phyloP scores from a whole-genome alignment of 2,113 vertebrate genomes.

The Nestor notabilis region DNA sequence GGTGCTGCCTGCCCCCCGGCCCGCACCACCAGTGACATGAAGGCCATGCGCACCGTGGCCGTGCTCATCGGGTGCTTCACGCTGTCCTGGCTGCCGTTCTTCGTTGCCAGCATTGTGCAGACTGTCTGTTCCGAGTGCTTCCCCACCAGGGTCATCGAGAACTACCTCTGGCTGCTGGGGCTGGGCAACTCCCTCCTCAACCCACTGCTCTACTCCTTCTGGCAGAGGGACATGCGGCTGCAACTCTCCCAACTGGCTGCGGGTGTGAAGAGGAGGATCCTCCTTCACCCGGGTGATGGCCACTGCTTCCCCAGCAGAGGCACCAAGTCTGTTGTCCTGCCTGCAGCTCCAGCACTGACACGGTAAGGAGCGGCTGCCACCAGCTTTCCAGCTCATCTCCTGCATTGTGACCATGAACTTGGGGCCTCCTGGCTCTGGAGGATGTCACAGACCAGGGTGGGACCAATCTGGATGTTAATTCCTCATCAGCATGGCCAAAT shows the following conservation, averaged over 20 bases:
- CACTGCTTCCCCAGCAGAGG: neutral
- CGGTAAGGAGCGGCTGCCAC: neutral
- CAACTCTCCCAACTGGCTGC: slow-evolving; percentile 79
- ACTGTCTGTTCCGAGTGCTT: slow-evolving; percentile 75
- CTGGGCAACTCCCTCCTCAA: slow-evolving; percentile 89
- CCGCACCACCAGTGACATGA: slow-evolving; percentile 72
- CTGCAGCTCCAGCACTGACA: slow-evolving; percentile 15
- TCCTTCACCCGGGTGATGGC: neutral
- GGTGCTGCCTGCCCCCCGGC: neutral
- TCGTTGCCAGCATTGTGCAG: slow-evolving; percentile 81
- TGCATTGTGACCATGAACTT: accelerated
- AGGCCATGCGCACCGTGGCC: slow-evolving; percentile 85
- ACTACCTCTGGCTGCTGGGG: slow-evolving; percentile 87
- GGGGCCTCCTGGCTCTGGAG: neutral
- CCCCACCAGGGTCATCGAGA: slow-evolving; percentile 79
- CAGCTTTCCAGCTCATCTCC: neutral
- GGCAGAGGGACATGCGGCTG: slow-evolving; percentile 85
- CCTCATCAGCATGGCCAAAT: accelerated
- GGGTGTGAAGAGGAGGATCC: slow-evolving; percentile 54
- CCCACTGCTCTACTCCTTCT: slow-evolving; percentile 88
- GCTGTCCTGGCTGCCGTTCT: slow-evolving; percentile 88
- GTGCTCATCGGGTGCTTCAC: slow-evolving; percentile 86
- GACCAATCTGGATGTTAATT: neutral
- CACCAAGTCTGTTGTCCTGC: slow-evolving; percentile 7
- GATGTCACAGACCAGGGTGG: accelerated